Evolutionary conservation across 2,888 invertebrate species (phyloP).

Genomic region (Zele albiditarsus): DNA sequence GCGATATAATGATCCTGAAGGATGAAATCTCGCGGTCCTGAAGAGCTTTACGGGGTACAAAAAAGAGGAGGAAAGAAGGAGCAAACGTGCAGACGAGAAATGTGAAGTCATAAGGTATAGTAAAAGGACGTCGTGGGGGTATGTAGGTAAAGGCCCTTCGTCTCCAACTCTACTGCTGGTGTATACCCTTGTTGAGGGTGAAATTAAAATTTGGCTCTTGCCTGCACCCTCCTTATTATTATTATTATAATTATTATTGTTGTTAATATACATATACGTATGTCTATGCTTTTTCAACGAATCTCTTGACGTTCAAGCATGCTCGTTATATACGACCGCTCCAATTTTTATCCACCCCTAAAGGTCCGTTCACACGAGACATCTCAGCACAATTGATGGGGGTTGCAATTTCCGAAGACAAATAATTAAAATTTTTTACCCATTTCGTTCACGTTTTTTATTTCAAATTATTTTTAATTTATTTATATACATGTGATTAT

Average conservation of each 20-base stretch:
- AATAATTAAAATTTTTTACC: not conserved
- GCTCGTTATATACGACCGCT: constrained; percentile 58
- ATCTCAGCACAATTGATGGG: not conserved
- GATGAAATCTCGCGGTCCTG: constrained; percentile 69
- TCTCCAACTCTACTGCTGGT: constrained; percentile 30
- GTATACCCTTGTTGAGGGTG: constrained; percentile 63
- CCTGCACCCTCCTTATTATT: constrained; percentile 39
- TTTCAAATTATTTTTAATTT: too few species aligned
- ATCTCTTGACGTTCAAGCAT: constrained; percentile 44
- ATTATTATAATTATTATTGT: not conserved
- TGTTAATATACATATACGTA: not conserved
- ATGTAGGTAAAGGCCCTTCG: constrained; percentile 21
- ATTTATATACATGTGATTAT: too few species aligned
- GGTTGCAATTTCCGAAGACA: not conserved
- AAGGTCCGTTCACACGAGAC: constrained; percentile 48
- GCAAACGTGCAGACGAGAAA: constrained; percentile 28
- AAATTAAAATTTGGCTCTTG: constrained; percentile 66
- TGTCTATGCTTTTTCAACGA: constrained; percentile 25
- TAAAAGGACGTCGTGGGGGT: constrained; percentile 23
- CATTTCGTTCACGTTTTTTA: not conserved
- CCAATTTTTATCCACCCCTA: constrained; percentile 57
- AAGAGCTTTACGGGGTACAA: constrained; percentile 51
- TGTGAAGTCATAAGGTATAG: constrained; percentile 28
- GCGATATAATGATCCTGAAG: constrained; percentile 73
- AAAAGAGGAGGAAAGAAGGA: constrained; percentile 28